Conservation (phyloP, 1,140 invertebrate species). For the Drosophila ironensis region DNA sequence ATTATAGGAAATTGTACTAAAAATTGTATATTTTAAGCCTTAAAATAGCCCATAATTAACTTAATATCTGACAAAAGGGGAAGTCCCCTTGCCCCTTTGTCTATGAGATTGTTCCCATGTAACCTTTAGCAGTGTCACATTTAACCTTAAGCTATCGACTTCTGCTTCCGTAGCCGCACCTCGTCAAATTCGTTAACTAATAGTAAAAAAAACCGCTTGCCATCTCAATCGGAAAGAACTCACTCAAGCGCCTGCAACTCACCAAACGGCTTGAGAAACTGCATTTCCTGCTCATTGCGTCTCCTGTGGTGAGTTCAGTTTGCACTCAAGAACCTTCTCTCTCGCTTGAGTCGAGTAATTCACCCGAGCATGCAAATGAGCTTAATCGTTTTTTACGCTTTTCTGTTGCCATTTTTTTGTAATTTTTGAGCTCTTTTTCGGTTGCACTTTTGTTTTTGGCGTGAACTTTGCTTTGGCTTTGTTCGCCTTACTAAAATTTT, state of each 20-base stretch:
- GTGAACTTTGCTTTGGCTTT: constrained; percentile 42
- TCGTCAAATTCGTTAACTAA: too few species aligned
- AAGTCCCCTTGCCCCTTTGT: too few species aligned
- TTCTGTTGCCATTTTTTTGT: constrained; percentile 9
- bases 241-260: constrained; percentile 24
- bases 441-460: not conserved
- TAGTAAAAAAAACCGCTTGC: not conserved
- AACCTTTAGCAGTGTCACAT: too few species aligned
- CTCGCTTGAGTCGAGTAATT: constrained; percentile 2
- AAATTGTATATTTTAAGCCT: too few species aligned
- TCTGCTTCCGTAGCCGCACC: too few species aligned
- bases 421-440: not conserved
- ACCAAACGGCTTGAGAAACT: constrained; percentile 44
- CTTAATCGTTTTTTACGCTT: constrained; percentile 24
- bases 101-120: too few species aligned
- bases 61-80: too few species aligned
- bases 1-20: too few species aligned
- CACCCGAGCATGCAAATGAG: constrained; percentile 62
- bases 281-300: constrained; percentile 69
- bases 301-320: constrained; percentile 51
- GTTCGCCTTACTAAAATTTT: constrained; percentile 26
- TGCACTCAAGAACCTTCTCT: constrained; percentile 45
- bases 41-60: too few species aligned
- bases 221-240: not conserved
- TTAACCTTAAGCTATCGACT: too few species aligned